A percentile compares a stretch with the other conserved stretches of the same genome.
These are phyloP conservation scores for Pica pica DNA, from an alignment of 2,113 vertebrate genomes.

Conservation along the genomic window DNA sequence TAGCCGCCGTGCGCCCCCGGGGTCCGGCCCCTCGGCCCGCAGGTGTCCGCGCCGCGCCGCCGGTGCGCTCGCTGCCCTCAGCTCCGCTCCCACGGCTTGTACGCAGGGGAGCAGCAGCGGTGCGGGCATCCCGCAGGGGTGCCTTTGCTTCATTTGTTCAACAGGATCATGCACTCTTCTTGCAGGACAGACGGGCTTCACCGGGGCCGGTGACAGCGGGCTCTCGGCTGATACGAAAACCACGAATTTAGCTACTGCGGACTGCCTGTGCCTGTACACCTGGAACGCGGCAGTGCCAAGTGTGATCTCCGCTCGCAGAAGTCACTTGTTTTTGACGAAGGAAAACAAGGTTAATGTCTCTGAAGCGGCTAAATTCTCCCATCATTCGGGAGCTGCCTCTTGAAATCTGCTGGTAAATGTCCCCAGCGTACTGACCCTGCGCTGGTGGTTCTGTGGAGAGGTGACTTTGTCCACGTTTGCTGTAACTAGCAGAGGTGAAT, in stretches of 20 bases:
- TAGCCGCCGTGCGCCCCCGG: background rate
- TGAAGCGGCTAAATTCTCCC: background rate
- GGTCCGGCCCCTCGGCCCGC: conserved; percentile 21
- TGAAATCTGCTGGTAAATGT: background rate
- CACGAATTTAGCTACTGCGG: background rate
- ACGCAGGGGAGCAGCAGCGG: background rate
- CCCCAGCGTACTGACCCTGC: background rate
- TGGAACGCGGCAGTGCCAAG: background rate
- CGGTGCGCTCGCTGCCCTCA: background rate
- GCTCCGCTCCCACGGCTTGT: background rate
- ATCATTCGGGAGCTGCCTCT: background rate
- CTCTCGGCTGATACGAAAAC: background rate
- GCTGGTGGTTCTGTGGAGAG: background rate
- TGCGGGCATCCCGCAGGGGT: background rate
- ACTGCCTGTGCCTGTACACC: background rate
- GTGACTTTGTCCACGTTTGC: background rate
- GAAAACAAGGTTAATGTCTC: background rate
- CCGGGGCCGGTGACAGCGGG: background rate
- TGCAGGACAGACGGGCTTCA: background rate
- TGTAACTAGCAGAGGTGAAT: background rate
- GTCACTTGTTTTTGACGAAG: background rate
- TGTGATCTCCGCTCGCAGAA: background rate
- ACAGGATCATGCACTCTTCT: background rate
- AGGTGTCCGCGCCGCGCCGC: conserved; percentile 28
- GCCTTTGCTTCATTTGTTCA: background rate